These are phyloP conservation scores for Chlorops oryzae DNA, from an alignment of 1,140 invertebrate genomes.

Conservation along the genomic window DNA sequence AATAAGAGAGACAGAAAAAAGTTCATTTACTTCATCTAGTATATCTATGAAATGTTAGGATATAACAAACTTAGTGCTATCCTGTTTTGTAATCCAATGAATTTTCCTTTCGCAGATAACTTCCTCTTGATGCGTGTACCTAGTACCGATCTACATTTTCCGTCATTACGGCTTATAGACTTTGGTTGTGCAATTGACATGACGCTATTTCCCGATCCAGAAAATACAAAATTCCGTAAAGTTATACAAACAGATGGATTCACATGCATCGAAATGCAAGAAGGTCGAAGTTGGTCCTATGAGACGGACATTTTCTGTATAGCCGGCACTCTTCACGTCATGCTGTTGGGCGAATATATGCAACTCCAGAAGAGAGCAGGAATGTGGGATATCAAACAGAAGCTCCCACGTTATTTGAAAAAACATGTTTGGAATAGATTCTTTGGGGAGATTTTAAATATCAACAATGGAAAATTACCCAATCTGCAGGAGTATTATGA, in stretches of 20 bases:
- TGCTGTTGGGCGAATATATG: slow-evolving; percentile 86
- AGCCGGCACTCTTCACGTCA: slow-evolving; percentile 78
- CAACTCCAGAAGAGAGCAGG: slow-evolving; percentile 50
- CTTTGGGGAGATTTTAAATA: slow-evolving; percentile 61
- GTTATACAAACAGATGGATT: slow-evolving; percentile 63
- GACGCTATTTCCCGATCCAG: slow-evolving; percentile 71
- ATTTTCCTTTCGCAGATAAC: too few species aligned
- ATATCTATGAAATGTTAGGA: too few species aligned
- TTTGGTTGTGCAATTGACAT: slow-evolving; percentile 88
- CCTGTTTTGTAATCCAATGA: too few species aligned
- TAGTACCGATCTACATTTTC: slow-evolving; percentile 37
- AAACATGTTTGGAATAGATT: slow-evolving; percentile 62
- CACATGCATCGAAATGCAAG: slow-evolving; percentile 82
- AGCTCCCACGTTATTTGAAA: slow-evolving; percentile 51
- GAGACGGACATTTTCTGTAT: slow-evolving; percentile 88
- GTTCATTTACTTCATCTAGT: too few species aligned
- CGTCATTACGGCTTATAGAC: slow-evolving; percentile 74
- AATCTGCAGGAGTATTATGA: slow-evolving; percentile 58
- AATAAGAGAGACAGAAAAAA: too few species aligned
- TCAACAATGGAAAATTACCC: slow-evolving; percentile 60
- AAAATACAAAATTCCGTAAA: slow-evolving; percentile 70
- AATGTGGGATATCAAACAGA: slow-evolving; percentile 55
- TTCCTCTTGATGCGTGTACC: slow-evolving; percentile 68
- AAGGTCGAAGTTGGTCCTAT: slow-evolving; percentile 83
- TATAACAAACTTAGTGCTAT: too few species aligned